Evolutionary conservation across 2,888 invertebrate species (phyloP).

Genomic region (Cactoblastis cactorum): DNA sequence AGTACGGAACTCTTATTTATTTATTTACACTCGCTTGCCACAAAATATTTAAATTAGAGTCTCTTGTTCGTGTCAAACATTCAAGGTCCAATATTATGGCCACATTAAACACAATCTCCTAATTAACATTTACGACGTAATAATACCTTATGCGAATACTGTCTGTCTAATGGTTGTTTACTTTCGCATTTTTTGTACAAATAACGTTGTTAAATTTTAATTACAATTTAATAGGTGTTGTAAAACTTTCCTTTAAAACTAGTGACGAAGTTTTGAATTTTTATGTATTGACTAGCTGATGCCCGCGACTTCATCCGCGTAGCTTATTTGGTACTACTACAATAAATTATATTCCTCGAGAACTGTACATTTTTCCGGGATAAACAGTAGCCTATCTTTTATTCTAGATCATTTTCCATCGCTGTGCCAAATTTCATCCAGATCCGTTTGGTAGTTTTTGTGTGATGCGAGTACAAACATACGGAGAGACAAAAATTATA

Average conservation of each 20-base stretch:
- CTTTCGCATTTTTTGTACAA: neutral
- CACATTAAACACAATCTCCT: conserved; percentile 23
- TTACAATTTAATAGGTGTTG: neutral
- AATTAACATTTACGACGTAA: conserved; percentile 24
- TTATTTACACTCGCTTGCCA: neutral
- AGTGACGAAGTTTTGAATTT: no score
- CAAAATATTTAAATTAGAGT: conserved; percentile 1
- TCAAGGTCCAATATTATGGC: conserved; percentile 16
- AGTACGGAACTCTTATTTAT: neutral
- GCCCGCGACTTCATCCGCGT: no score
- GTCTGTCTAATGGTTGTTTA: neutral
- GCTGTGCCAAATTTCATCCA: no score
- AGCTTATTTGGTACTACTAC: no score
- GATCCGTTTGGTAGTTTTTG: no score
- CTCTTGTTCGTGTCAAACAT: conserved; percentile 3
- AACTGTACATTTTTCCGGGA: no score
- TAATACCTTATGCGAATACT: neutral
- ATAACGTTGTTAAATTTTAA: neutral
- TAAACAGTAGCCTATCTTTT: no score
- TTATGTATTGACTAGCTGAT: no score
- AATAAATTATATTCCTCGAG: no score
- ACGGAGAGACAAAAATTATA: no score
- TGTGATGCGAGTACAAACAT: no score
- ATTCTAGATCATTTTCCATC: no score
- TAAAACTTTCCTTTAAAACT: neutral